Evolutionary conservation across 2,797 vertebrate genomes (phyloP), one percentile per base, ranked within the genome.

Genomic region (Manis crassicaudata): DNA sequence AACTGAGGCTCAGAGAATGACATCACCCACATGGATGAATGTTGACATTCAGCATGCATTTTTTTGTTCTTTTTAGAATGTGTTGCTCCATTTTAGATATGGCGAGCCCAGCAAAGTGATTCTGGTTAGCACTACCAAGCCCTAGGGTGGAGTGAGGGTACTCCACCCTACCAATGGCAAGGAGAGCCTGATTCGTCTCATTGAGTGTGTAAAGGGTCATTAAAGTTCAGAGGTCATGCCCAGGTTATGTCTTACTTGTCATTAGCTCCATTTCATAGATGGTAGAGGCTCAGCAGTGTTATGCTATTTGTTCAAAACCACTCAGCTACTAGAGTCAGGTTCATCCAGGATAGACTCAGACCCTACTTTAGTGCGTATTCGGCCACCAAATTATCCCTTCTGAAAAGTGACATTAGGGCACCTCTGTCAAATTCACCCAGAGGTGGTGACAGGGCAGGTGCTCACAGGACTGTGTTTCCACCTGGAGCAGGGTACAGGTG

Each of bases 381-480:
- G 13, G 27, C 35, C 23, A 60, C 10, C 25, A 4, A 20, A 7
- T 40, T n/a, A 5, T 68, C 29, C 32, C 43, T 35, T 73, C 60
- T 43, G 16, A 81, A 43, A 40, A 13, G 7, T 1, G 40, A 3
- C 1, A 14, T 14, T 1, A 46, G 2, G 25, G 29, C 35, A 9
- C 29, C 4, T 67, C 43, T 13, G 37, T n/a, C 87, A n/a, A 7
- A 27, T 23, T 27, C 88, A 54, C 60, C 58, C 67, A 16, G 18
- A 37, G 10, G 13, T 70, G 25, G 46, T 50, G 23, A 23, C 9
- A 3, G 5, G 27, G 25, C 35, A 40, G 11, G 0, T 21, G 12
- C 5, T 9, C 5, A 1, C 1, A 14, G 25, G 72, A 7, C 4
- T 8, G 0, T 4, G 16, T 37, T 50, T 35, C 62, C 7, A 1